Percentiles rank a stretch among this genome's conserved stretches.
phyloP scores from a whole-genome alignment of 2,888 invertebrate species.

The Germaria angustata region DNA sequence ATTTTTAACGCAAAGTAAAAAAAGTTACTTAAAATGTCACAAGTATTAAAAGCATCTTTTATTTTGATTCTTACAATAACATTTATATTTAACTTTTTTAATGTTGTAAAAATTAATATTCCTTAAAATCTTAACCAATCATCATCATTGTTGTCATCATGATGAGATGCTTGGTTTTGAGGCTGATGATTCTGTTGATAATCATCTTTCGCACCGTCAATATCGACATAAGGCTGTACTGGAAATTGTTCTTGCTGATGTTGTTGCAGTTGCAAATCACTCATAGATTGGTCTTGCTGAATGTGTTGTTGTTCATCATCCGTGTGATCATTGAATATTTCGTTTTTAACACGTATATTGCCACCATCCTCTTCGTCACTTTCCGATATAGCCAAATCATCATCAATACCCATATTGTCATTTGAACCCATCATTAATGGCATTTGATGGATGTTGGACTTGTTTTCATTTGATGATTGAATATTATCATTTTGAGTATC shows the following conservation, averaged over 20 bases:
- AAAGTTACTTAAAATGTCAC: background rate
- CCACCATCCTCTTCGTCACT: conserved; percentile 83
- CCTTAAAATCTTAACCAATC: conserved; percentile 74
- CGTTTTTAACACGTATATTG: conserved; percentile 71
- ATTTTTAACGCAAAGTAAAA: conserved; percentile 5
- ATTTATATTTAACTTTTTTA: no score
- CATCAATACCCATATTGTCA: conserved; percentile 84
- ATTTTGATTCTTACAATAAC: background rate
- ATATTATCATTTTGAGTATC: conserved; percentile 71
- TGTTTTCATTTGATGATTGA: conserved; percentile 65
- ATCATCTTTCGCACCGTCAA: conserved; percentile 36
- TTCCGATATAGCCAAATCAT: conserved; percentile 88
- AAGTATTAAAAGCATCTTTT: background rate
- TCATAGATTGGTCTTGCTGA: conserved; percentile 25
- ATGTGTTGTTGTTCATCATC: conserved; percentile 57
- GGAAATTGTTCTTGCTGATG: conserved; percentile 35
- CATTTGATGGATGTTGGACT: conserved; percentile 68
- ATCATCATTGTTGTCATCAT: conserved; percentile 72
- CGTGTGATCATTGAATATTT: conserved; percentile 66
- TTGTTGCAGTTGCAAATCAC: conserved; percentile 41
- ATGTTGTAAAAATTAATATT: background rate
- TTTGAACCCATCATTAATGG: conserved; percentile 75
- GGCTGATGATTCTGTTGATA: conserved; percentile 38
- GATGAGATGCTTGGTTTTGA: conserved; percentile 42
- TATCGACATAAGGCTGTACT: conserved; percentile 41